Base-by-base conservation (phyloP, 2,797 vertebrate species). In the Poeciliopsis gracilis region DNA sequence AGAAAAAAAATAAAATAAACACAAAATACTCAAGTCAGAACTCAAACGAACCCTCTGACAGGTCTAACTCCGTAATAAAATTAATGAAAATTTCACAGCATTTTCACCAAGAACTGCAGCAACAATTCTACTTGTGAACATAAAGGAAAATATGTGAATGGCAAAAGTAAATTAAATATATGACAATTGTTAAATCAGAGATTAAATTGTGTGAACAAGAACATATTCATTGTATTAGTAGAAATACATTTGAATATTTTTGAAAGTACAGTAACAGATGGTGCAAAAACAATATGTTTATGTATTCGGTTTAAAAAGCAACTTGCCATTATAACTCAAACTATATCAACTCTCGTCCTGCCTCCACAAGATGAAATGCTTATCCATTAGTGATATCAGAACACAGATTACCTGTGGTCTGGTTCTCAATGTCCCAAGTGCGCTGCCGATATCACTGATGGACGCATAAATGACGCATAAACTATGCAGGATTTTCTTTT, bases 401-500 rank as follows among this genome's bases (percentile, higher is more conserved):
- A 47, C 69, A 71, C n/a, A 72, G 18, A 23, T 47, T 33, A 33
- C n/a, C 41, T 47, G 15, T 47, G 45, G 45, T 72, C n/a, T 10
- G 41, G 41, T 16, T 41, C 45, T 47, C 16, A 30, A 33, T 8
- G 30, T 49, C 20, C 38, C 63, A 41, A 15, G 66, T 69, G 70
- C 18, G 25, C 70, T 49, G 28, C 13, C 5, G 11, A 36, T 36
- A 53, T 51, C 30, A 20, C 45, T 30, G 16, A 72, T 49, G 46
- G 46, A 73, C 9, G 4, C 67, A n/a, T 28, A 49, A 49, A 49
- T 16, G 46, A 73, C 16, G 4, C 67, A n/a, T 28, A 49, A 49
- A 49, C 47, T 18, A 49, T 33, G 5, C 49, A 75, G 53, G n/a
- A 75, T 66, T 63, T 76, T 76, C 9, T n/a, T 55, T 55, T 55